Conservation (phyloP, 2,888 invertebrate species). For the Onchidella celtica region DNA sequence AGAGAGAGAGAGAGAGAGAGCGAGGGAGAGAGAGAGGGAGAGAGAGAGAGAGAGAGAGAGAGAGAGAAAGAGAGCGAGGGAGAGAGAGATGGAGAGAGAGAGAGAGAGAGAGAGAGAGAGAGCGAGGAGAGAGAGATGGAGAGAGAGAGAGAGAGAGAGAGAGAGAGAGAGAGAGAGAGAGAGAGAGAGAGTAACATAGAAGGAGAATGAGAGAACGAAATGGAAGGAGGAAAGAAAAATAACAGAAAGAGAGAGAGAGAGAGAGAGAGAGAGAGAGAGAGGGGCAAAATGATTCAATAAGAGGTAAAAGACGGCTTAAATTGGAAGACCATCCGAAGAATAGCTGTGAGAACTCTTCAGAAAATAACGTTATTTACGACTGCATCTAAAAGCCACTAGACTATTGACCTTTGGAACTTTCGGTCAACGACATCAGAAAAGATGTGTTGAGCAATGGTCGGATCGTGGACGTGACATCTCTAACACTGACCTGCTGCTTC, state of each 20-base stretch:
- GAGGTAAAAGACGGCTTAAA: too few species aligned
- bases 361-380: too few species aligned
- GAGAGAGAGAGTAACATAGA: not conserved
- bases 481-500: too few species aligned
- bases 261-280: slow-evolving; percentile 17
- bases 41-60: not conserved
- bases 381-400: too few species aligned
- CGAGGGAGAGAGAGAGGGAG: too few species aligned
- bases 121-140: not conserved
- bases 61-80: slow-evolving; percentile 12
- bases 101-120: not conserved
- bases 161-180: not conserved
- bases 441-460: too few species aligned
- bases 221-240: not conserved
- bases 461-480: too few species aligned
- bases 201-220: not conserved
- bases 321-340: too few species aligned
- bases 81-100: slow-evolving; percentile 16
- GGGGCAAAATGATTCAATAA: not conserved
- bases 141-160: not conserved
- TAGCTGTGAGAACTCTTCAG: too few species aligned
- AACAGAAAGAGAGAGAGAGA: slow-evolving; percentile 4
- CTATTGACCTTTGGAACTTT: too few species aligned
- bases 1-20: not conserved
- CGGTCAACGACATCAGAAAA: too few species aligned